Evolutionary conservation across 2,888 invertebrate genomes (phyloP).

Genomic region (Drosophila phalerata): DNA sequence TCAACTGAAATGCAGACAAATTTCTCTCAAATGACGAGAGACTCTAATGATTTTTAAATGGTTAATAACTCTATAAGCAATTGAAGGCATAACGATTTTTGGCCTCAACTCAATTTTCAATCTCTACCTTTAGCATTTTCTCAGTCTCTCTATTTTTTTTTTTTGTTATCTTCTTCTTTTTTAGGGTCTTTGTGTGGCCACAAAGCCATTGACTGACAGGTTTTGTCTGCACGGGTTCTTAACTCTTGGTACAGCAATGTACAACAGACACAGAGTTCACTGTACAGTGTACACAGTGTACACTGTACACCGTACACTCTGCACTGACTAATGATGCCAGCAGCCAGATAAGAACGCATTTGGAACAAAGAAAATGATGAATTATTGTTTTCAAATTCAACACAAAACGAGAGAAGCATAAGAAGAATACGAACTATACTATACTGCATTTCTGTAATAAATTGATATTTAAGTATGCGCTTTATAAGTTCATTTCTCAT

Average conservation of each 20-base stretch:
- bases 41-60: slow-evolving; percentile 56
- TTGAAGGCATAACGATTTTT: slow-evolving; percentile 51
- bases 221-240: slow-evolving; percentile 53
- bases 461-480: slow-evolving; percentile 68
- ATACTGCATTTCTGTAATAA: slow-evolving; percentile 44
- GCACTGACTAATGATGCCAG: slow-evolving; percentile 45
- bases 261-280: slow-evolving; percentile 4
- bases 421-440: background rate
- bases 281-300: slow-evolving; percentile 8
- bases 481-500: slow-evolving; percentile 50
- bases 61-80: slow-evolving; percentile 75
- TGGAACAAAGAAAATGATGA: slow-evolving; percentile 58
- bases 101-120: slow-evolving; percentile 13
- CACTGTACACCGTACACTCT: slow-evolving; percentile 6
- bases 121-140: slow-evolving; percentile 3
- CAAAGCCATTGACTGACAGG: slow-evolving; percentile 63
- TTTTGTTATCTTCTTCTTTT: background rate
- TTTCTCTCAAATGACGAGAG: slow-evolving; percentile 60
- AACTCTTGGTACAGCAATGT: slow-evolving; percentile 11
- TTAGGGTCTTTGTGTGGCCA: slow-evolving; percentile 33
- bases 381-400: slow-evolving; percentile 62
- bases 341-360: slow-evolving; percentile 35
- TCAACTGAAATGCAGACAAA: slow-evolving; percentile 23
- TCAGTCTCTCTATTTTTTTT: background rate
- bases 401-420: slow-evolving; percentile 29